Evolutionary conservation across 2,888 invertebrate genomes (phyloP).

Genomic region (Hypselothyrea guttata): DNA sequence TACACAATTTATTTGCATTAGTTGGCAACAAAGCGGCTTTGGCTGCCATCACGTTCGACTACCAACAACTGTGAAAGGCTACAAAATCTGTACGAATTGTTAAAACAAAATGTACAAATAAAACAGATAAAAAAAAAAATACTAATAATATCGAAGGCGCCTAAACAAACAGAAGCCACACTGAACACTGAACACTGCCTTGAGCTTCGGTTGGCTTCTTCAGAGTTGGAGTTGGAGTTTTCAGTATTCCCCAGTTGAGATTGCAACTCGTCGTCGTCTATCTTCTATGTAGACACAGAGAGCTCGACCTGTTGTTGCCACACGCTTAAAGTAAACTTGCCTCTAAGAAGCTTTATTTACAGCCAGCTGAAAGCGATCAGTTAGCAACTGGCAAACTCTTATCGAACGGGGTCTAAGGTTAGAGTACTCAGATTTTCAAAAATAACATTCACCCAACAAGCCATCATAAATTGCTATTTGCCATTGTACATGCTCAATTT

Average conservation of each 20-base stretch:
- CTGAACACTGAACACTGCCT: conserved; percentile 49
- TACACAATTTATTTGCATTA: conserved; percentile 72
- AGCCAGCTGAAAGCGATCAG: conserved; percentile 9
- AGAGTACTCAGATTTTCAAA: background rate
- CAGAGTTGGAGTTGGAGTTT: no score
- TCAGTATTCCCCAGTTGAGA: conserved; percentile 36
- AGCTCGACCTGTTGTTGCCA: conserved; percentile 14
- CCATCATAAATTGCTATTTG: no score
- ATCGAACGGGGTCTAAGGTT: background rate
- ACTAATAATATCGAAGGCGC: conserved; percentile 38
- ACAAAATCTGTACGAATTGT: background rate
- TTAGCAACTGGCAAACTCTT: background rate
- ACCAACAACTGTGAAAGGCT: conserved; percentile 47
- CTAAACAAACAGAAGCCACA: conserved; percentile 65
- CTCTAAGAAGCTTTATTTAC: conserved; percentile 29
- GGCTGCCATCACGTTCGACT: conserved; percentile 30
- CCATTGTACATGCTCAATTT: no score
- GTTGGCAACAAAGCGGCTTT: conserved; percentile 61
- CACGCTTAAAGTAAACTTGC: conserved; percentile 7
- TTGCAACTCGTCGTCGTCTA: conserved; percentile 1
- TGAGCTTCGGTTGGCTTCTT: conserved; percentile 50
- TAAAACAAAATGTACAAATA: background rate
- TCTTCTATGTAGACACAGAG: conserved; percentile 12
- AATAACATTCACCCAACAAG: background rate
- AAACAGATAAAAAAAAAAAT: conserved; percentile 8